phyloP scores from a whole-genome alignment of 64 coral and sea anemone genomes.

The Stichodactyla helianthus region DNA sequence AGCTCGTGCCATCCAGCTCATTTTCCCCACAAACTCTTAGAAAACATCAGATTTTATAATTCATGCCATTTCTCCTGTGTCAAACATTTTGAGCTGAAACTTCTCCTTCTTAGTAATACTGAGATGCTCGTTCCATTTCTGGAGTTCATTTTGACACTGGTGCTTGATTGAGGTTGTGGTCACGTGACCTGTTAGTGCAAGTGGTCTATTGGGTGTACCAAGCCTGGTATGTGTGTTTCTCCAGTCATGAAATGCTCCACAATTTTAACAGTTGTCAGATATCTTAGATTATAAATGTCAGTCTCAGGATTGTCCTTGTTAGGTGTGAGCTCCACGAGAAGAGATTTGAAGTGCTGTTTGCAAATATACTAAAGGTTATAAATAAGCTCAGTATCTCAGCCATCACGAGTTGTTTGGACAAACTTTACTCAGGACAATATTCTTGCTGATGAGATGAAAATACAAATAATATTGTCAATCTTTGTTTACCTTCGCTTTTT shows the following conservation, averaged over 20 bases:
- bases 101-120: no score
- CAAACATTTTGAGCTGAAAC: no score
- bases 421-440: constrained; percentile 23
- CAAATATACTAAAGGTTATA: neutral
- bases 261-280: constrained; percentile 17
- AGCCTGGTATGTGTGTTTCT: neutral
- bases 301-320: constrained; percentile 23
- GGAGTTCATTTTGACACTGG: no score
- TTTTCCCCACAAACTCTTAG: no score
- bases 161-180: no score
- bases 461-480: constrained; percentile 19
- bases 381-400: constrained; percentile 13
- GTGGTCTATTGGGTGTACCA: neutral
- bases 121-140: no score
- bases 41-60: no score
- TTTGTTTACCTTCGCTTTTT: neutral
- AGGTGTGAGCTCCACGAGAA: constrained; percentile 16
- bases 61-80: no score
- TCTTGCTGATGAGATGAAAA: constrained; percentile 12
- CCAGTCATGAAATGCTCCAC: neutral
- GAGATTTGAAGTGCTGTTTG: constrained; percentile 4
- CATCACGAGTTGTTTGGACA: constrained; percentile 8
- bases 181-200: no score
- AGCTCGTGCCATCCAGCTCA: no score
- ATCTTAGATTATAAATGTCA: constrained; percentile 27